Percentiles rank a stretch among this genome's conserved stretches.
These are phyloP conservation scores for Drosophila mercatorum DNA, from an alignment of 2,888 invertebrate genomes.

Conservation along the genomic window DNA sequence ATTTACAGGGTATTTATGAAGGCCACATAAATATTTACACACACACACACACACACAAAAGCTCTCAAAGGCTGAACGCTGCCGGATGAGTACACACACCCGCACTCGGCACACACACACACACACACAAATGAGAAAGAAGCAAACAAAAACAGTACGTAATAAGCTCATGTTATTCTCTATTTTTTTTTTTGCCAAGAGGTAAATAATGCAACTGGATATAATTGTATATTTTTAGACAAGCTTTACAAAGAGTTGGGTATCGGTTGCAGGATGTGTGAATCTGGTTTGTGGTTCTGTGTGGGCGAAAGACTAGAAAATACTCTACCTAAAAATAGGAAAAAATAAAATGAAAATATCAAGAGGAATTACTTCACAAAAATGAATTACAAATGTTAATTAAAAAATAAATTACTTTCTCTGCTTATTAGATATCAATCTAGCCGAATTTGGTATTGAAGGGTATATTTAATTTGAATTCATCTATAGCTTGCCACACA, in stretches of 20 bases:
- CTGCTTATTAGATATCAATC: background rate
- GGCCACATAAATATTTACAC: constrained; percentile 52
- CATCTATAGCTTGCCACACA: background rate
- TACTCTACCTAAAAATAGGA: background rate
- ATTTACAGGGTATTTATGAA: constrained; percentile 27
- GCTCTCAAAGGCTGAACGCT: background rate
- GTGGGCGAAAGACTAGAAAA: background rate
- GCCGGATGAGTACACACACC: background rate
- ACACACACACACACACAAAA: constrained; percentile 9
- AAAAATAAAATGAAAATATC: no score
- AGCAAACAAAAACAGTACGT: constrained; percentile 35
- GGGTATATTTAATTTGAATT: background rate
- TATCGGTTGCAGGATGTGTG: constrained; percentile 17
- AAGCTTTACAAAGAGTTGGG: constrained; percentile 19
- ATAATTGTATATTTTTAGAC: constrained; percentile 24
- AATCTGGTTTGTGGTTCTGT: constrained; percentile 6
- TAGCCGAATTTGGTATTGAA: background rate
- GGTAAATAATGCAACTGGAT: constrained; percentile 23
- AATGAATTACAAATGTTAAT: no score
- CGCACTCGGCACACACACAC: constrained; percentile 3
- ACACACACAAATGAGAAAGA: constrained; percentile 8
- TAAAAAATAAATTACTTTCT: no score
- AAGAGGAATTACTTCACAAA: no score
- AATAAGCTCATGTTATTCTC: constrained; percentile 41
- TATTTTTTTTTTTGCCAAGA: constrained; percentile 8